Base-by-base conservation (phyloP, 2,113 vertebrate genomes). In the Misgurnus mizolepis region DNA sequence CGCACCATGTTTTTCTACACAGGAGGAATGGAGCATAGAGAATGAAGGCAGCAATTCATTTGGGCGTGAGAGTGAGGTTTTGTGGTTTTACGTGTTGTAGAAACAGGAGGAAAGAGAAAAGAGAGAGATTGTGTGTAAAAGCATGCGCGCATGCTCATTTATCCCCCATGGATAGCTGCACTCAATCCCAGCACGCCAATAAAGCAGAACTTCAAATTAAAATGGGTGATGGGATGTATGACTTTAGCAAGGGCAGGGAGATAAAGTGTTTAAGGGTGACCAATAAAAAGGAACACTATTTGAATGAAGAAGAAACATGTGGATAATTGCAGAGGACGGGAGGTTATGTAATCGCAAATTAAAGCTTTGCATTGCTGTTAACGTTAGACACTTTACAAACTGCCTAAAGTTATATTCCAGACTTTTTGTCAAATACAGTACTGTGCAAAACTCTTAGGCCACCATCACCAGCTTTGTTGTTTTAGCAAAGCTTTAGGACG, bases 21-120 rank as follows among this genome's bases (percentile, higher is more conserved):
- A 79, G 75, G 83, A 74, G 77, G 83, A 85, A 66, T 7, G 50
- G 64, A 67, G 64, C 56, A 56, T 18, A 40, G 68, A 70, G 82
- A 81, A 87, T 85, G 82, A 62, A 58, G 69, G 85, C 60, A 49
- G 58, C 39, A 79, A 71, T 60, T 85, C 89, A 89, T 82, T 91
- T 85, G 88, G 82, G 88, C 86, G 86, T 91, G 87, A 89, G 87
- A 87, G 84, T 81, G 64, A 56, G 67, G 62, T 62, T 74, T 50
- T 75, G 53, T 49, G 58, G 22, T 55, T 47, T 45, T n/a, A 78
- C 83, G 83, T 56, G 40, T 82, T 75, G 41, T 64, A 67, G 69
- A 61, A 76, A 53, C 43, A n/a, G 43, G 47, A 78, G 17, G 67
- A 64, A 17, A 22, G 71, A 10, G 62, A 85, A 78, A 68, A 79